Conservation (phyloP, 2,888 invertebrate species). For the Lycophotia porphyrea region DNA sequence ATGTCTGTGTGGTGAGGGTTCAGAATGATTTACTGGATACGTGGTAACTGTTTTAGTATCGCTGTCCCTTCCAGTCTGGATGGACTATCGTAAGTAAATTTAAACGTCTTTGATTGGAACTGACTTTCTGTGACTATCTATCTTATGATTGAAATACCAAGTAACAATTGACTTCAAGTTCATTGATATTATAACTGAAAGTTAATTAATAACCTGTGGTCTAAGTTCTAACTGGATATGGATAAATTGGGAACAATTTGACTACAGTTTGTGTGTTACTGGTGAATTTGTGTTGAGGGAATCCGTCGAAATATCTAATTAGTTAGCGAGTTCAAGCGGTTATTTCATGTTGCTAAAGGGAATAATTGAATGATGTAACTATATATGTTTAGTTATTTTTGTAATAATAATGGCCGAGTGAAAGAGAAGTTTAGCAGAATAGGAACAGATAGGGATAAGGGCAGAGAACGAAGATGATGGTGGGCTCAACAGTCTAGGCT, state of each 20-base stretch:
- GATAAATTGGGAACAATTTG: slow-evolving; percentile 11
- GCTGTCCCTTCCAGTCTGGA: no score
- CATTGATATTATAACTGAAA: slow-evolving; percentile 31
- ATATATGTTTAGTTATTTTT: background rate
- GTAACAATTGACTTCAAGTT: slow-evolving; percentile 35
- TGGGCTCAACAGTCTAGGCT: no score
- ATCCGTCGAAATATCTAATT: background rate
- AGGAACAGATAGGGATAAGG: background rate
- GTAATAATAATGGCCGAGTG: background rate
- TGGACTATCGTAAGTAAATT: background rate
- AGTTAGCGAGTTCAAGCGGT: background rate
- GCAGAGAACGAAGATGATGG: background rate
- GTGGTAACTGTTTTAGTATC: no score
- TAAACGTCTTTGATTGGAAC: background rate
- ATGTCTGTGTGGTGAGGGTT: no score
- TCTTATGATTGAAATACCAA: slow-evolving; percentile 12
- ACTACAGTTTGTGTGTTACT: slow-evolving; percentile 13
- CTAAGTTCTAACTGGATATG: slow-evolving; percentile 20
- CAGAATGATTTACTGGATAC: no score
- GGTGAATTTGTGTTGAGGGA: slow-evolving; percentile 17
- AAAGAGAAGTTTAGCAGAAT: background rate
- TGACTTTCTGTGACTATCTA: background rate
- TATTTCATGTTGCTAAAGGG: background rate
- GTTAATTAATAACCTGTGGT: slow-evolving; percentile 47
- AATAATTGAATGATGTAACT: background rate